Evolutionary conservation across 2,113 vertebrate genomes (phyloP), one percentile per base, ranked within the genome.

Genomic region (Addax nasomaculatus): DNA sequence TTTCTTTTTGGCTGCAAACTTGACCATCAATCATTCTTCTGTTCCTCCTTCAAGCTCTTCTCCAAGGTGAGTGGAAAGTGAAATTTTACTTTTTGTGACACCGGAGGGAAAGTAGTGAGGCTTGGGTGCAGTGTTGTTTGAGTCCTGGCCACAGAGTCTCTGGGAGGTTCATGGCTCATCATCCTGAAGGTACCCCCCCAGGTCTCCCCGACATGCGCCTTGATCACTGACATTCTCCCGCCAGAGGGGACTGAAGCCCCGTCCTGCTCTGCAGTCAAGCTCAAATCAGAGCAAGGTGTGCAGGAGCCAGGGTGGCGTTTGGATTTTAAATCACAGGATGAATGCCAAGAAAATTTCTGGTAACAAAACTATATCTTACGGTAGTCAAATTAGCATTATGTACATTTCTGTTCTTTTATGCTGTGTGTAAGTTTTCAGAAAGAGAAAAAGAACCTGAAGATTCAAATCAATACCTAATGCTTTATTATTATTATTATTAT

Each of bases 241-340:
- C 57, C 16, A 7, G 19, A 21, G 39, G 49, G 12, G n/a, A 23
- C 0, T 5, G 33, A 92, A 13, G 25, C 6, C 2, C 7, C 0
- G 0, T 19, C 9, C 39, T 36, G 49, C 76, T 17, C 64, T 17
- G 11, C 67, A 53, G 27, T 29, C 43, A 49, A 53, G 49, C 13
- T n/a, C 51, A 13, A 15, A 23, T 43, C 12, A 33, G 23, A 83
- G 23, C 16, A 45, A 27, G 9, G 23, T 14, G 15, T 2, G 4
- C 1, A 7, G 64, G 64, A 4, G 4, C 3, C 1, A 33, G 47
- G 47, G 2, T 27, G 10, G 2, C 0, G 1, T 19, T 79, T 43
- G 19, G n/a, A 16, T 55, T 84, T 45, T 0, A 60, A 73, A 55
- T 84, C 70, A 62, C 17, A 4, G 21, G 19, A 58, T 45, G 9